Evolutionary conservation across 2,797 vertebrate genomes (phyloP).

Genomic region (Coregonus sp.): DNA sequence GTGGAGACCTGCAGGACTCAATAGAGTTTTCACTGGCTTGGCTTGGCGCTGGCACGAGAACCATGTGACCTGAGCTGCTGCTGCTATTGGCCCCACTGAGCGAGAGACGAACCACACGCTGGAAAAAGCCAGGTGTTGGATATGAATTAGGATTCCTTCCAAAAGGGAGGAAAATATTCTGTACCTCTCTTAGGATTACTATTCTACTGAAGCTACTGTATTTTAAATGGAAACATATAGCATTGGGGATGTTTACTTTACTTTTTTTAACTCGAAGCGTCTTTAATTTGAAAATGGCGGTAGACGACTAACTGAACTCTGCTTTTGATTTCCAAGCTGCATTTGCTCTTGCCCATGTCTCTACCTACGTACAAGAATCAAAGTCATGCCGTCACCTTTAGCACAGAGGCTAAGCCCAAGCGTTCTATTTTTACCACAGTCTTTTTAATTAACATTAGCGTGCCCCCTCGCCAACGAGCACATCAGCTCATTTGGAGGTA

Average conservation of each 20-base stretch:
- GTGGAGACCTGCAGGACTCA: conserved; percentile 53
- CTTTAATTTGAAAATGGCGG: conserved; percentile 36
- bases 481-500: conserved; percentile 42
- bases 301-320: not conserved
- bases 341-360: not conserved
- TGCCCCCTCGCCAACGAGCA: conserved; percentile 20
- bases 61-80: conserved; percentile 16
- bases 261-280: conserved; percentile 41
- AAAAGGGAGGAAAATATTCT: not conserved
- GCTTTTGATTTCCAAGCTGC: not conserved
- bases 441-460: conserved; percentile 58
- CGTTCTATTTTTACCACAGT: conserved; percentile 45
- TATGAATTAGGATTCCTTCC: conserved; percentile 59
- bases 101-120: conserved; percentile 27
- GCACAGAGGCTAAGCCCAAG: conserved; percentile 31
- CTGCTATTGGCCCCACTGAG: not conserved
- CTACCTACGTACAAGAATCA: not conserved
- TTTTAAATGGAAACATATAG: conserved; percentile 46
- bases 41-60: conserved; percentile 24
- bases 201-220: conserved; percentile 4
- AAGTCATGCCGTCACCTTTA: conserved; percentile 26
- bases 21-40: conserved; percentile 64
- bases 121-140: conserved; percentile 65
- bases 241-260: conserved; percentile 57
- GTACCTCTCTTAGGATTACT: not conserved